phyloP scores from a whole-genome alignment of 1,140 invertebrate genomes.

The Wasmannia auropunctata region DNA sequence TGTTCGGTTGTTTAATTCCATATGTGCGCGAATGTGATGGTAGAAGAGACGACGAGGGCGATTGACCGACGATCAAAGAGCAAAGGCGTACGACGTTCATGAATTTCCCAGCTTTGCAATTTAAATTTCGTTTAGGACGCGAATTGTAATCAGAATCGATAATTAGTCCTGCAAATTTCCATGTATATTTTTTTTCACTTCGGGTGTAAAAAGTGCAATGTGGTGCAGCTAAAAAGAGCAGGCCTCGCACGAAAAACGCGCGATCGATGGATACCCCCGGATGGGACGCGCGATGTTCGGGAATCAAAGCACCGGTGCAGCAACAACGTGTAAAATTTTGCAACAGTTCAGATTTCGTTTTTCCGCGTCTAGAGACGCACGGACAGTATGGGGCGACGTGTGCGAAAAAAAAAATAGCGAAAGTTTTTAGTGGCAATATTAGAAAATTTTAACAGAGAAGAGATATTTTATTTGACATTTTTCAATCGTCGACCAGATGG shows the following conservation, averaged over 20 bases:
- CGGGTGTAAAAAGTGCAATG: not conserved
- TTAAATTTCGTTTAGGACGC: not conserved
- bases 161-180: not conserved
- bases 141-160: not conserved
- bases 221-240: slow-evolving; percentile 4
- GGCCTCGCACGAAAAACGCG: not conserved
- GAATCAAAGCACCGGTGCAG: not conserved
- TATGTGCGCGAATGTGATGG: not conserved
- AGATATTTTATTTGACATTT: not conserved
- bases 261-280: slow-evolving; percentile 16
- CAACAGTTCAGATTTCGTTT: slow-evolving; percentile 5
- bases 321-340: not conserved
- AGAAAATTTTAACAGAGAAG: not conserved
- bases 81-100: not conserved
- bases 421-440: not conserved
- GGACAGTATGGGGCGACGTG: not conserved
- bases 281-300: slow-evolving; percentile 2
- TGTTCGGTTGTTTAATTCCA: not conserved
- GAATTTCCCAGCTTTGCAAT: not conserved
- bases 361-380: not conserved
- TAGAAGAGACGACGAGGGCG: not conserved
- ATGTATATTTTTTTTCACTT: not conserved
- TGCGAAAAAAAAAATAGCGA: not conserved
- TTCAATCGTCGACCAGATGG: not conserved
- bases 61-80: not conserved